Base-by-base conservation (phyloP, 2,113 vertebrate genomes). In the Poecile atricapillus region DNA sequence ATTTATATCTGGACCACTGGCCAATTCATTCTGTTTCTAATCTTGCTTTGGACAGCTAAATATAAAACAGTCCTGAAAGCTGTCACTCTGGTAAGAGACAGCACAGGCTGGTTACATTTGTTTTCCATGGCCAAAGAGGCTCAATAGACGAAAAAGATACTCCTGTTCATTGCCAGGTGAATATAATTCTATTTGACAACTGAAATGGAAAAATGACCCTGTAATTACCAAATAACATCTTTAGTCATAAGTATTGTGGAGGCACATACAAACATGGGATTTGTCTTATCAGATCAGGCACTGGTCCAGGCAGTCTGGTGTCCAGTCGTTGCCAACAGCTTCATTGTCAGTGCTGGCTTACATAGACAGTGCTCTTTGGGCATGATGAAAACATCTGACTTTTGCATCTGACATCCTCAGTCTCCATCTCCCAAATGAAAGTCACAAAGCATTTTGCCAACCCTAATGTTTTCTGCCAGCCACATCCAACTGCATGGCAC, bases 221-320 rank as follows among this genome's bases (percentile, higher is more conserved):
- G 3, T 93, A 93, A 95, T 96, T 88, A 64, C 68, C 83, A 87
- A 83, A 88, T 50, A 83, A 83, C 89, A 81, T 83, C 75, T 91
- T 94, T 58, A 95, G 67, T 63, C 63, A 46, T 62, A 64, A 69
- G 63, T 2, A 1, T 76, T 2, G 0, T 63, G 80, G 52, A 71
- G 64, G 83, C 62, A 71, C 77, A 89, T 52, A 64, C 44, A 84
- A 89, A 75, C 49, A 49, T 12, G 77, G 93, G 89, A 89, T 96
- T 92, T 95, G n/a, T 71, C 81, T 79, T 87, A 94, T 82, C 91
- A 94, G 86, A 90, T 90, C 71, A 93, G 95, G 93, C 95, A 47
- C 80, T 56, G 24, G 17, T 91, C 94, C 94, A 93, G 73, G 30
- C 90, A 96, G 82, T 86, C 88, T 95, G 85, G 75, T 77, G n/a